Evolutionary conservation across 2,797 vertebrate species (phyloP).

Genomic region (Sciaenops ocellatus): DNA sequence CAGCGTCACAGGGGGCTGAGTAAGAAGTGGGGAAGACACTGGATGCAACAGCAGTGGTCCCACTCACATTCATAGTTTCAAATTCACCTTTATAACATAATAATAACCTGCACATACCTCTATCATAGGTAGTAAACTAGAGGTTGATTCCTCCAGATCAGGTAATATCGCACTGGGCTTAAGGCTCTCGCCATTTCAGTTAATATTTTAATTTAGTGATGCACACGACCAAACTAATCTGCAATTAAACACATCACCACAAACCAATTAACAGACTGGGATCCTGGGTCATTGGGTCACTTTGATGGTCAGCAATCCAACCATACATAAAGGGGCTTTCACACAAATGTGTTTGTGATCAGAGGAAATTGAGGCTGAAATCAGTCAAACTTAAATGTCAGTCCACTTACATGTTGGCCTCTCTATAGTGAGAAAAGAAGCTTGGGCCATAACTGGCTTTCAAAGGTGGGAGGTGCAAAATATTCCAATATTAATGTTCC

Average conservation of each 20-base stretch:
- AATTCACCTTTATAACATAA: not conserved
- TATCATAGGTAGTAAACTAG: not conserved
- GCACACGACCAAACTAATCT: constrained; percentile 23
- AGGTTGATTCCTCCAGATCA: not conserved
- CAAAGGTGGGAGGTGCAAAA: constrained; percentile 19
- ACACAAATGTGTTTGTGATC: constrained; percentile 1
- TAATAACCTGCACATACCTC: not conserved
- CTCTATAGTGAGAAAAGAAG: not conserved
- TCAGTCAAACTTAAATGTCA: not conserved
- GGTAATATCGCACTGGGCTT: not conserved
- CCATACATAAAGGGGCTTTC: not conserved
- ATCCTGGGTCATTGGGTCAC: constrained; percentile 6
- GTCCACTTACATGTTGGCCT: not conserved
- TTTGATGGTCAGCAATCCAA: constrained; percentile 18
- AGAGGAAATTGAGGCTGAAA: not conserved
- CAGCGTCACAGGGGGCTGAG: not conserved
- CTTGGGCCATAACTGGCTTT: constrained; percentile 6
- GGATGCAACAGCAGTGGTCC: not conserved
- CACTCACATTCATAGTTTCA: not conserved
- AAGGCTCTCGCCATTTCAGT: not conserved
- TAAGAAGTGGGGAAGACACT: not conserved
- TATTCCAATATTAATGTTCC: constrained; percentile 41
- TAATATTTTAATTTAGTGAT: constrained; percentile 18
- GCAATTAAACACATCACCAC: constrained; percentile 11
- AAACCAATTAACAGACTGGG: not conserved